Conservation (phyloP, 2,113 vertebrate species). For the Pterophyllum scalare region DNA sequence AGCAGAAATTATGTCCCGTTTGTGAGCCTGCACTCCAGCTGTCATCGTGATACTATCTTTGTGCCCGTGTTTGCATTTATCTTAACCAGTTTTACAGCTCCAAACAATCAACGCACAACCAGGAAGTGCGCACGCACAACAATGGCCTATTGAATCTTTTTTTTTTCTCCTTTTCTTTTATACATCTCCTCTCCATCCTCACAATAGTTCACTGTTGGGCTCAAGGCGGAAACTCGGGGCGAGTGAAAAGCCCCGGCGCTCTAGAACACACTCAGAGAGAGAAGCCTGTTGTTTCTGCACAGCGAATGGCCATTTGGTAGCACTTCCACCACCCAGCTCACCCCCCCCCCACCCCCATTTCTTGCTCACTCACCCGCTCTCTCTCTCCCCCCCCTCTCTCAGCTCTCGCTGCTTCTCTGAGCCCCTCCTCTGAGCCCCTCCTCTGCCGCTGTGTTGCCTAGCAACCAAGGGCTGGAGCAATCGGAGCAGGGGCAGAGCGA, state of each 20-base stretch:
- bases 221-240: slow-evolving; percentile 73
- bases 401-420: slow-evolving; percentile 28
- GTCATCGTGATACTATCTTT: slow-evolving; percentile 80
- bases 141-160: slow-evolving; percentile 81
- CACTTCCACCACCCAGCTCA: slow-evolving; percentile 65
- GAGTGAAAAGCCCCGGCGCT: slow-evolving; percentile 80
- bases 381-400: background rate
- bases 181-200: slow-evolving; percentile 55
- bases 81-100: slow-evolving; percentile 83
- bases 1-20: slow-evolving; percentile 42
- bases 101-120: slow-evolving; percentile 81
- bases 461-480: slow-evolving; percentile 90
- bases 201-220: slow-evolving; percentile 81
- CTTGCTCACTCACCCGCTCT: background rate
- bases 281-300: slow-evolving; percentile 87
- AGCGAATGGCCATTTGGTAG: slow-evolving; percentile 88
- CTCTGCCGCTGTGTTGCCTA: slow-evolving; percentile 85
- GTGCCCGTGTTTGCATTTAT: slow-evolving; percentile 72
- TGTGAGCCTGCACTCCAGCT: slow-evolving; percentile 47
- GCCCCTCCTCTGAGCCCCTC: slow-evolving; percentile 77
- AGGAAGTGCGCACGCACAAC: slow-evolving; percentile 83
- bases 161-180: slow-evolving; percentile 57
- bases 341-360: background rate
- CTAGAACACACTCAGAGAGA: slow-evolving; percentile 85
- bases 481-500: slow-evolving; percentile 85